Evolutionary conservation across 2,888 invertebrate species (phyloP).

Genomic region (Tetranychus truncatus): DNA sequence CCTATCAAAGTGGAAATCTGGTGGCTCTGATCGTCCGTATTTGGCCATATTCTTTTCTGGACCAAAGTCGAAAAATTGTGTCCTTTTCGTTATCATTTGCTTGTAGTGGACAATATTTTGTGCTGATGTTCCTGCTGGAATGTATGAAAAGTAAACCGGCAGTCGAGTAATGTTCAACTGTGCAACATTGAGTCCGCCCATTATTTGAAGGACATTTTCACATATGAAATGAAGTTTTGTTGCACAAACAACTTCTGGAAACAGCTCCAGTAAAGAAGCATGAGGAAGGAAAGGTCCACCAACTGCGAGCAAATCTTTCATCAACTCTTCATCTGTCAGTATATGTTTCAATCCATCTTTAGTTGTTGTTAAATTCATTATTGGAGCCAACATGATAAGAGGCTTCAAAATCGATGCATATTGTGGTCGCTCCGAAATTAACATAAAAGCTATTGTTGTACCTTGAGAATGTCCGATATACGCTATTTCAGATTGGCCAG

Average conservation of each 20-base stretch:
- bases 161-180: conserved; percentile 2
- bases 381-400: not conserved
- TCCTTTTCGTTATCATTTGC: not conserved
- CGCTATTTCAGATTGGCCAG: not conserved
- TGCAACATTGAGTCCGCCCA: not conserved
- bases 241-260: not conserved
- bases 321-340: not conserved
- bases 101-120: not conserved
- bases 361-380: not conserved
- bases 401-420: not conserved
- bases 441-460: not conserved
- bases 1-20: conserved; percentile 7
- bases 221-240: conserved; percentile 5
- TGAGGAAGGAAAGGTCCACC: conserved; percentile 3
- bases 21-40: conserved; percentile 7
- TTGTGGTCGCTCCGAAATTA: not conserved
- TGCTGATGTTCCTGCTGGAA: conserved; percentile 4
- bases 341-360: not conserved
- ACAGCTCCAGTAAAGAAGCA: not conserved
- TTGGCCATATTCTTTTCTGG: not conserved
- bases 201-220: not conserved
- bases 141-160: conserved; percentile 4
- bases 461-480: not conserved
- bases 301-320: not conserved
- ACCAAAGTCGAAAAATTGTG: conserved; percentile 11